Evolutionary conservation across 2,797 vertebrate genomes (phyloP), one percentile per base, ranked within the genome.

Genomic region (Mormyrops boulengeri): DNA sequence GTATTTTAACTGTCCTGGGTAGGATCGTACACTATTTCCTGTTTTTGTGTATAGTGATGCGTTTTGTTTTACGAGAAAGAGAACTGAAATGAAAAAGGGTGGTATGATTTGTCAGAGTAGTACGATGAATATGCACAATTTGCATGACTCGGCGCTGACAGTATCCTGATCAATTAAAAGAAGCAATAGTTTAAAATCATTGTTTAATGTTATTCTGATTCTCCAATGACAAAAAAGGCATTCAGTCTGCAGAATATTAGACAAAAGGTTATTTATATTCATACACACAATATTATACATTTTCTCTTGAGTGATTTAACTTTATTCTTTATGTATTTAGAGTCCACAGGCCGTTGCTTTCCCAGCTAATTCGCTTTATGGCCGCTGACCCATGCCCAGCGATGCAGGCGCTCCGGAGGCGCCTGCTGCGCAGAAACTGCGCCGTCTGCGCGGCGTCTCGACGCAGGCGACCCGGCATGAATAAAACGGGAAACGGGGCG

Each of bases 11-110:
- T 19, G 41, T 82, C 17, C 17, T 19, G 69, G 34, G 14, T 73
- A 38, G 14, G 34, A 34, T 73, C 14, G 69, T 38, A 73, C 69
- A 6, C 17, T 41, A 47, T 82, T 82, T 82, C 77, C 38, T 82
- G 41, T 47, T 47, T 47, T 44, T 44, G 38, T 47, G 14, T 47
- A 82, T 44, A 82, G 17, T n/a, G 77, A 82, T 44, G 41, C 19
- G 41, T 82, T 82, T 82, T 82, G 19, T n/a, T 47, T 82, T 82
- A 47, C 77, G 19, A 82, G 77, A 82, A 82, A 82, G 73, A 80
- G 77, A 82, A 82, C 77, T 44, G 77, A 82, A 82, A 82, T 82
- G 9, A 82, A 82, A 82, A 82, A 82, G 47, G 12, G 41, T 82
- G 19, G 6, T 47, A 82, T 44, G 77, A 82, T 82, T 82, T 82